Base-by-base conservation (phyloP, 2,888 invertebrate species). In the Drosophila cyrtoloma region DNA sequence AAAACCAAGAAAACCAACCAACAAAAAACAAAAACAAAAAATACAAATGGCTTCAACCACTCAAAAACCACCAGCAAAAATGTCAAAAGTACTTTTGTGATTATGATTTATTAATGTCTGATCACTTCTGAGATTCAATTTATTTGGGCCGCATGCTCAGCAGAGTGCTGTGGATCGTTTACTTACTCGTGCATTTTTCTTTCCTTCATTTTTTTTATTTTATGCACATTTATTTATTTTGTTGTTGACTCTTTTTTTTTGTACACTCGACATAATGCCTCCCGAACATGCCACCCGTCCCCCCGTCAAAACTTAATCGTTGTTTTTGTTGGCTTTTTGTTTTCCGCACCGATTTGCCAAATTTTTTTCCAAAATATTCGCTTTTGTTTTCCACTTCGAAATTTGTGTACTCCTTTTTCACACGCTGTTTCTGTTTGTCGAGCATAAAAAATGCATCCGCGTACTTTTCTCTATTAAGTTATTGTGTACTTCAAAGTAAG, bases 401-500 rank as follows among this genome's bases (percentile, higher is more conserved):
- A 62, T 65, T 75, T 68, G 61, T 71, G 60, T 64, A 65, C 62
- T 64, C 42, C 61, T 63, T 66, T 55, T 69, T 77, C 67, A 57
- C 60, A 65, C 22, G n/a, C 58, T 70, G 71, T 82, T 71, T 81
- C 72, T 70, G 75, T 81, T 86, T 75, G 77, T 84, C 84, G 79
- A 73, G 79, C 75, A 79, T 79, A 5, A 76, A 61, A 76, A 67
- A 60, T 71, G 76, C 76, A 68, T 68, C 47, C 66, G 78, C 71
- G 82, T 89, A 90, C 83, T 88, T 84, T 72, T 76, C 81, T 77
- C 67, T 64, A 71, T 82, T 90, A 88, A 91, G 84, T 85, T 89
- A 92, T 90, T 91, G 89, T 92, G 87, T 92, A 92, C 87, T 92
- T 92, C 89, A 92, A 91, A 88, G 81, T 92, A 92, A 92, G 92